Conservation (phyloP, 2,113 vertebrate genomes). For the Ctenomys sociabilis region DNA sequence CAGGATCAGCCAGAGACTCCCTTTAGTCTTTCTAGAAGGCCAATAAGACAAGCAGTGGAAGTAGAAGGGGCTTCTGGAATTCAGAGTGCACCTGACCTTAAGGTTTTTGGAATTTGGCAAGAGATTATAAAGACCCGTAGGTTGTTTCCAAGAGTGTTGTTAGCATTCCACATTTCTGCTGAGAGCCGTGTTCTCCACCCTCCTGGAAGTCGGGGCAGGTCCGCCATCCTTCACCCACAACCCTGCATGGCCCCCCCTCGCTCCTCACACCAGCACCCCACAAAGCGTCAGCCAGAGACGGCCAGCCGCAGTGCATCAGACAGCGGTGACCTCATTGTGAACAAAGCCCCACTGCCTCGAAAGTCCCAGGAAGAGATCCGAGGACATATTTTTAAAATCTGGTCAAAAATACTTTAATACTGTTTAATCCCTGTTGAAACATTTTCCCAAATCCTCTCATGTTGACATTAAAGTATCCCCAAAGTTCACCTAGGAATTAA, state of each 20-base stretch:
- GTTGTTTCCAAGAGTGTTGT: not conserved
- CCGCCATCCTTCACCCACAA: not conserved
- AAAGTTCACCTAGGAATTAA: constrained; percentile 67
- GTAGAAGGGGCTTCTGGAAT: not conserved
- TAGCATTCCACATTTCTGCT: not conserved
- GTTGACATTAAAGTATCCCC: constrained; percentile 56
- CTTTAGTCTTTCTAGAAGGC: not conserved
- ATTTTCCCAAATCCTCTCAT: constrained; percentile 66
- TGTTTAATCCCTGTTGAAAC: constrained; percentile 68
- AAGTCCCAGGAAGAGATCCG: not conserved
- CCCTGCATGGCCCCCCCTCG: not conserved
- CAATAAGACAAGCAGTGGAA: not conserved
- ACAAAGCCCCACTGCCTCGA: not conserved
- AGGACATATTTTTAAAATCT: constrained; percentile 45
- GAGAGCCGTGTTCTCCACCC: not conserved
- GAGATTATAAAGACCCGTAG: not conserved
- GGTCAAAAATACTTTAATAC: constrained; percentile 50
- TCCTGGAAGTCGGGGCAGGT: not conserved
- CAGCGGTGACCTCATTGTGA: not conserved
- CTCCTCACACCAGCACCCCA: not conserved
- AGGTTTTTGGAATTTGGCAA: not conserved
- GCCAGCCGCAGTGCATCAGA: not conserved
- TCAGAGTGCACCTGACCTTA: constrained; percentile 1
- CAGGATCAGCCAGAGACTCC: not conserved
- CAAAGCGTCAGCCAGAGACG: not conserved